A percentile compares a stretch with the other conserved stretches of the same genome.
phyloP scores from a whole-genome alignment of 2,888 invertebrate genomes.

The Acrobasis consociella region DNA sequence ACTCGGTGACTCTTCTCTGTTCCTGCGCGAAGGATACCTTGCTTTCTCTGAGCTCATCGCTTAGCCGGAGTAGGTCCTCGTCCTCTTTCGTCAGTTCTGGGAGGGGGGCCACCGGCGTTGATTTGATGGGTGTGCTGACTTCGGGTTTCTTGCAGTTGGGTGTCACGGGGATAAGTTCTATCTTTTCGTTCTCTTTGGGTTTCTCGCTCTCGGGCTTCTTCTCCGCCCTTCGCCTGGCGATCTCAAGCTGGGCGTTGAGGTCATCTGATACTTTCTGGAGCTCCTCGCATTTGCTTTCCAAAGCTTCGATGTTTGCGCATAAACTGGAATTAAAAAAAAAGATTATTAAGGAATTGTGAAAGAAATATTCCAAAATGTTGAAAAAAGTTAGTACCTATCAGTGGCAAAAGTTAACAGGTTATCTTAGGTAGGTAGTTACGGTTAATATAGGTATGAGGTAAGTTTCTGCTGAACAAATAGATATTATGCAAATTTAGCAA shows the following conservation, averaged over 20 bases:
- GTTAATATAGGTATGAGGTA: too few relatives aligned
- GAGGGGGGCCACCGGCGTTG: slow-evolving; percentile 54
- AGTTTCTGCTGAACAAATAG: too few relatives aligned
- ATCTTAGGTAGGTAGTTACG: too few relatives aligned
- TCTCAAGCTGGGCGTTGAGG: slow-evolving; percentile 83
- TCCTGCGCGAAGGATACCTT: slow-evolving; percentile 87
- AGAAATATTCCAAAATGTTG: too few relatives aligned
- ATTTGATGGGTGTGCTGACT: slow-evolving; percentile 61
- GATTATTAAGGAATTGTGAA: too few relatives aligned
- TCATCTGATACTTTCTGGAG: slow-evolving; percentile 91
- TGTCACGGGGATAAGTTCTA: slow-evolving; percentile 43
- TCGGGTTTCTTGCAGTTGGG: slow-evolving; percentile 56
- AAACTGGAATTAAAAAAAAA: slow-evolving; percentile 73
- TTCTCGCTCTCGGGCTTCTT: slow-evolving; percentile 72
- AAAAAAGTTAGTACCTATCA: too few relatives aligned
- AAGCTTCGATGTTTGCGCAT: slow-evolving; percentile 88
- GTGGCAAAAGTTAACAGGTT: too few relatives aligned
- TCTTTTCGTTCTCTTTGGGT: slow-evolving; percentile 69
- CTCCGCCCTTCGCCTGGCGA: slow-evolving; percentile 83
- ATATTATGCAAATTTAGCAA: too few relatives aligned
- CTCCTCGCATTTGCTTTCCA: slow-evolving; percentile 93
- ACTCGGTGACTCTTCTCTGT: slow-evolving; percentile 87
- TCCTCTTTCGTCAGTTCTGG: slow-evolving; percentile 79
- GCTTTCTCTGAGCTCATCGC: slow-evolving; percentile 87
- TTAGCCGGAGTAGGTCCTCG: slow-evolving; percentile 80